Conservation (phyloP, 35 echinoderm and acorn worm species). For the Holothuria glaberrima region DNA sequence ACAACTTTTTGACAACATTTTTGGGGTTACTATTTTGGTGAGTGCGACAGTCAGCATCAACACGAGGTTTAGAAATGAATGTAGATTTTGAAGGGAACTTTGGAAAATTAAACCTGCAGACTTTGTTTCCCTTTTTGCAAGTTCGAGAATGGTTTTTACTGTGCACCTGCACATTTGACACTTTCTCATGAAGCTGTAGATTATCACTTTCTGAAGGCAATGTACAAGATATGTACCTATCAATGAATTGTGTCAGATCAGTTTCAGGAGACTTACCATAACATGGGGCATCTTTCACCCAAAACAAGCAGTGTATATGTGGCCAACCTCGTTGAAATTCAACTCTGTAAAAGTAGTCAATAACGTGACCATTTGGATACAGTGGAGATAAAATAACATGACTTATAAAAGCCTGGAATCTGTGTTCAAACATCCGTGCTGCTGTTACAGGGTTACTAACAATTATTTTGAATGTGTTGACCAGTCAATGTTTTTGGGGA, state of each 20-base stretch:
- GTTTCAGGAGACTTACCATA: neutral
- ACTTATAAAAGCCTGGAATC: neutral
- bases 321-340: neutral
- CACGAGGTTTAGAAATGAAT: constrained; percentile 45
- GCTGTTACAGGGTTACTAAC: constrained; percentile 14
- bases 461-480: neutral
- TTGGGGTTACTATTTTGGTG: neutral
- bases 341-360: neutral
- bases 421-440: constrained; percentile 16
- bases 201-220: constrained; percentile 28
- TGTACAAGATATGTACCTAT: constrained; percentile 53
- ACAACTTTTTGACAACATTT: constrained; percentile 30
- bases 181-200: constrained; percentile 39
- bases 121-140: constrained; percentile 60
- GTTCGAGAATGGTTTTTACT: constrained; percentile 65
- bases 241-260: constrained; percentile 55
- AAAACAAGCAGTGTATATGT: constrained; percentile 51
- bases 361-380: neutral
- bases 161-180: constrained; percentile 42
- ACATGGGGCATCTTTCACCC: constrained; percentile 74
- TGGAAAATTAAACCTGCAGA: constrained; percentile 43
- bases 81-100: constrained; percentile 39
- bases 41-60: neutral
- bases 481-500: neutral
- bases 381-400: neutral